These are phyloP conservation scores for Gobiocypris rarus DNA, from an alignment of 2,113 vertebrate species.

Conservation along the genomic window DNA sequence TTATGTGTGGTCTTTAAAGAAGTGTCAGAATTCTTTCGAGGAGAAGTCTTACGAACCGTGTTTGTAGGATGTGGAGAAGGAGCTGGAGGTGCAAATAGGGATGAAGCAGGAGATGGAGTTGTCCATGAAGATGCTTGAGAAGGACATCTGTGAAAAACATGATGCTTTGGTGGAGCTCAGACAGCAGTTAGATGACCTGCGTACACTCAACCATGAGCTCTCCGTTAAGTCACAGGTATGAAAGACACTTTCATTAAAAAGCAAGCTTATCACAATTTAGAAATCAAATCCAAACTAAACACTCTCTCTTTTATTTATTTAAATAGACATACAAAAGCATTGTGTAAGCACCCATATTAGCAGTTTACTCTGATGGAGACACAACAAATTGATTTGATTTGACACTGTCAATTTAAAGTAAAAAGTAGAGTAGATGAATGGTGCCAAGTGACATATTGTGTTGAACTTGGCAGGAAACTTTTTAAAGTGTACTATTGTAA, in stretches of 20 bases:
- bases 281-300: no score
- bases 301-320: no score
- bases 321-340: neutral
- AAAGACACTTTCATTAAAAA: neutral
- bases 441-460: neutral
- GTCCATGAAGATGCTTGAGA: constrained; percentile 99
- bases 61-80: constrained; percentile 92
- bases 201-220: constrained; percentile 93
- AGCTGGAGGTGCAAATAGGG: constrained; percentile 95
- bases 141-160: constrained; percentile 97
- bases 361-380: neutral
- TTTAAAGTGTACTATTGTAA: no score
- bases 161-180: constrained; percentile 91
- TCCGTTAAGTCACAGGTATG: constrained; percentile 92
- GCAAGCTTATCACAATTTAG: neutral
- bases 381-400: neutral
- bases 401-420: neutral
- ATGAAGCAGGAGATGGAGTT: constrained; percentile 99
- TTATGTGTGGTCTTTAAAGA: neutral
- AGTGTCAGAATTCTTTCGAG: neutral
- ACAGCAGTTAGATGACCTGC: constrained; percentile 93
- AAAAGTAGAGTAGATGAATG: no score
- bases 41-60: no score
- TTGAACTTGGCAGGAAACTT: no score
- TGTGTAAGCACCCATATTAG: neutral